phyloP scores from a whole-genome alignment of 2,888 invertebrate genomes.

The Drosophila limbata region DNA sequence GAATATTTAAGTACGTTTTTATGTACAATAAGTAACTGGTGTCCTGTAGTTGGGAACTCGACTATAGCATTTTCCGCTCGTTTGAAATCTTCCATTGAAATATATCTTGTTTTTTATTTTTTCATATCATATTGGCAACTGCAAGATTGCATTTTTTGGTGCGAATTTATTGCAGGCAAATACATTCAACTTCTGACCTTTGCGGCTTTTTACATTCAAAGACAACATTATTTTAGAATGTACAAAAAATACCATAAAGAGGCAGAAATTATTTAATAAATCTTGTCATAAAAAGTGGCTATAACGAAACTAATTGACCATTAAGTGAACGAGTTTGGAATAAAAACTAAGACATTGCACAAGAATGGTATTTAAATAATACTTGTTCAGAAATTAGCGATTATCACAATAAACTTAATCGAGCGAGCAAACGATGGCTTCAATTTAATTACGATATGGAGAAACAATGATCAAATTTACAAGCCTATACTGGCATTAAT shows the following conservation, averaged over 20 bases:
- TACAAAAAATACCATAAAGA: not conserved
- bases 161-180: not conserved
- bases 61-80: no score
- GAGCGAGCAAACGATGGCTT: not conserved
- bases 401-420: not conserved
- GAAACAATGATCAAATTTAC: not conserved
- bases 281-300: not conserved
- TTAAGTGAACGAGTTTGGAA: not conserved
- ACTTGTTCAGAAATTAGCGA: not conserved
- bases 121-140: not conserved
- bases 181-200: not conserved
- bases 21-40: no score
- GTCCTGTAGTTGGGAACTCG: no score
- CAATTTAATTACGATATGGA: not conserved
- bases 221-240: not conserved
- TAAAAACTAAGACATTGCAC: not conserved
- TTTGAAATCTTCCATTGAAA: not conserved
- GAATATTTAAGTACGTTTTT: no score
- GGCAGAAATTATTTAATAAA: no score
- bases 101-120: not conserved
- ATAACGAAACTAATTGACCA: not conserved
- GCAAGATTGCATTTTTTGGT: not conserved
- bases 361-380: not conserved
- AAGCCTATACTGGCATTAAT: not conserved
- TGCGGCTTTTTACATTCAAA: not conserved